Percentiles rank a stretch among this genome's conserved stretches.
phyloP scores from a whole-genome alignment of 2,888 invertebrate species.

The Drosophila birchii region DNA sequence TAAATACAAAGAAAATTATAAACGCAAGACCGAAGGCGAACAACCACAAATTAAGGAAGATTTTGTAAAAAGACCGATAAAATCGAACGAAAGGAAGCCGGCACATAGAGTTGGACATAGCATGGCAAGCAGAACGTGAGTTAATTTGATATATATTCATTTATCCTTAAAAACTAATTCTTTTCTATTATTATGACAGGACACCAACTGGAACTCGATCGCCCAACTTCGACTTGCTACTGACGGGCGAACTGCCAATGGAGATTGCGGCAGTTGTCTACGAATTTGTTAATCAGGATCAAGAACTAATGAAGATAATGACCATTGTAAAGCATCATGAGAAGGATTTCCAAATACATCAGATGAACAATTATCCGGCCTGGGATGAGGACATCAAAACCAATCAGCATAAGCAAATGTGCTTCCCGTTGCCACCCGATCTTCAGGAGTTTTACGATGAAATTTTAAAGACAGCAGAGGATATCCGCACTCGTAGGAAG shows the following conservation, averaged over 20 bases:
- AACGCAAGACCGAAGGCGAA: not conserved
- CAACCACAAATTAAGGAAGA: not conserved
- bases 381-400: conserved; percentile 51
- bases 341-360: conserved; percentile 28
- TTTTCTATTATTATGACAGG: not conserved
- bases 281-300: conserved; percentile 68
- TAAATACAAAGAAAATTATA: not conserved
- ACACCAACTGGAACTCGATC: not conserved
- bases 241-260: conserved; percentile 74
- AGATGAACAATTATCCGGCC: conserved; percentile 54
- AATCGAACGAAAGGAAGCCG: not conserved
- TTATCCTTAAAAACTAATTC: not conserved
- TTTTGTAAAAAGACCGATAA: not conserved
- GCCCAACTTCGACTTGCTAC: conserved; percentile 59
- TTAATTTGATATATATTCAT: not conserved
- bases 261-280: conserved; percentile 76
- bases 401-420: conserved; percentile 65
- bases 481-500: conserved; percentile 68
- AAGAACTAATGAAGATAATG: conserved; percentile 69
- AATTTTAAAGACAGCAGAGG: conserved; percentile 67
- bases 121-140: not conserved
- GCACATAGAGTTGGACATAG: too few relatives aligned
- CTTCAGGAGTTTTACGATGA: conserved; percentile 80
- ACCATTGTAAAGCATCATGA: conserved; percentile 71
- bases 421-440: conserved; percentile 78